Conservation (phyloP, 2,113 vertebrate genomes). For the Hippocampus guttulatus region DNA sequence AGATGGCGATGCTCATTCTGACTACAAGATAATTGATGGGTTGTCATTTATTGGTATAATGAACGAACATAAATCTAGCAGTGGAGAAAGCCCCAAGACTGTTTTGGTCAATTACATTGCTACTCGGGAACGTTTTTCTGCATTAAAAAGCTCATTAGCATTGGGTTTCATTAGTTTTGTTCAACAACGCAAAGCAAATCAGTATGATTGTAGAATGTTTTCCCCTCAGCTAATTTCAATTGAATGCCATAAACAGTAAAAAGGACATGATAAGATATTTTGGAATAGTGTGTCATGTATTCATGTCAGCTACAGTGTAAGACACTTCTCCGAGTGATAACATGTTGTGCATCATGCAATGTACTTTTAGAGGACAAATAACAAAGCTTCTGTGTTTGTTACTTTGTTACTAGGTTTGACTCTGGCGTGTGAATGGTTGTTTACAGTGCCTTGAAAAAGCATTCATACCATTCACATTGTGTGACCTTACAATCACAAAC, state of each 20-base stretch:
- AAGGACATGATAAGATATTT: not conserved
- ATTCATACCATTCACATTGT: too few relatives aligned
- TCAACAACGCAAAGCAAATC: constrained; percentile 18
- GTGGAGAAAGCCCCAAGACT: constrained; percentile 22
- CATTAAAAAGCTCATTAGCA: constrained; percentile 41
- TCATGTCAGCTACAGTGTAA: not conserved
- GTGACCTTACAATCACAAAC: too few relatives aligned
- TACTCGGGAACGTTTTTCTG: constrained; percentile 32
- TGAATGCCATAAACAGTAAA: not conserved
- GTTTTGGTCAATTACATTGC: constrained; percentile 21
- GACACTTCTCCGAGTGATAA: not conserved
- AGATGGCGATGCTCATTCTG: constrained; percentile 14
- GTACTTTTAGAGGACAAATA: not conserved
- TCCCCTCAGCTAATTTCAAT: constrained; percentile 16
- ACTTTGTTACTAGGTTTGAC: not conserved
- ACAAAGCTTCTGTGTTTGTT: not conserved
- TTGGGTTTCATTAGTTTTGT: constrained; percentile 29
- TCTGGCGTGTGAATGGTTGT: not conserved
- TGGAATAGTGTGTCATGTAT: not conserved
- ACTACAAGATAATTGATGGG: constrained; percentile 22
- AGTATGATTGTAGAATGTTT: constrained; percentile 22
- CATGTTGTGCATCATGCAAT: not conserved
- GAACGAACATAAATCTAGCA: constrained; percentile 40
- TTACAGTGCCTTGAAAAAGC: too few relatives aligned
- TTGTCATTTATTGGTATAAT: constrained; percentile 46